Conservation (phyloP, 2,113 vertebrate species). For the Emydocephalus ijimae region DNA sequence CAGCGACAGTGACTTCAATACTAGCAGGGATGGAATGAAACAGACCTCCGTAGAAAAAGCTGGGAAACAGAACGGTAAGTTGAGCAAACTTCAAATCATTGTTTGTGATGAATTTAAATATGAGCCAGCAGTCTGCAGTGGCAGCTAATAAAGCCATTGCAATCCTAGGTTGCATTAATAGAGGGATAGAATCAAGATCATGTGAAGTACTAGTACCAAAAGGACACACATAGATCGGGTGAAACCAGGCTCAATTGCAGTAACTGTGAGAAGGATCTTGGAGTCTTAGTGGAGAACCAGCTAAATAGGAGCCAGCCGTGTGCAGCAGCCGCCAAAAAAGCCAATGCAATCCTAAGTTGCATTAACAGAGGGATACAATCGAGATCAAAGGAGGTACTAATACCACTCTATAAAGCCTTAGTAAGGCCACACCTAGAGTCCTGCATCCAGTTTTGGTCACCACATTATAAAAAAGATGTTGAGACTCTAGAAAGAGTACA, state of each 20-base stretch:
- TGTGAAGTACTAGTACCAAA: too few relatives aligned
- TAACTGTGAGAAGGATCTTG: too few relatives aligned
- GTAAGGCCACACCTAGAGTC: too few relatives aligned
- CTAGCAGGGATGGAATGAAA: conserved; percentile 64
- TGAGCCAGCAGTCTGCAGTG: neutral
- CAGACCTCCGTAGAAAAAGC: conserved; percentile 63
- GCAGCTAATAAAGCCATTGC: neutral
- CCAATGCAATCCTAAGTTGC: too few relatives aligned
- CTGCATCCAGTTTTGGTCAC: neutral
- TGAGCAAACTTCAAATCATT: neutral
- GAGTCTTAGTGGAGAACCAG: too few relatives aligned
- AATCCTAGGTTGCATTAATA: neutral
- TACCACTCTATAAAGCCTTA: too few relatives aligned
- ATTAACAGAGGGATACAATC: too few relatives aligned
- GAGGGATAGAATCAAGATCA: neutral
- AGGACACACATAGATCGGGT: too few relatives aligned
- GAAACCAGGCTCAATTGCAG: too few relatives aligned
- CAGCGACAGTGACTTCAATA: conserved; percentile 73
- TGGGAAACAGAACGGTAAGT: conserved; percentile 62
- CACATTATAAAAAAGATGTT: neutral
- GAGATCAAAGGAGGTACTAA: too few relatives aligned
- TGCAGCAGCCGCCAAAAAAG: too few relatives aligned
- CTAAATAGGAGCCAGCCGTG: too few relatives aligned
- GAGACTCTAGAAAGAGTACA: fast-evolving
- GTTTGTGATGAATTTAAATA: neutral